Base-by-base conservation (phyloP, 2,888 invertebrate genomes). In the Argyresthia goedartella region DNA sequence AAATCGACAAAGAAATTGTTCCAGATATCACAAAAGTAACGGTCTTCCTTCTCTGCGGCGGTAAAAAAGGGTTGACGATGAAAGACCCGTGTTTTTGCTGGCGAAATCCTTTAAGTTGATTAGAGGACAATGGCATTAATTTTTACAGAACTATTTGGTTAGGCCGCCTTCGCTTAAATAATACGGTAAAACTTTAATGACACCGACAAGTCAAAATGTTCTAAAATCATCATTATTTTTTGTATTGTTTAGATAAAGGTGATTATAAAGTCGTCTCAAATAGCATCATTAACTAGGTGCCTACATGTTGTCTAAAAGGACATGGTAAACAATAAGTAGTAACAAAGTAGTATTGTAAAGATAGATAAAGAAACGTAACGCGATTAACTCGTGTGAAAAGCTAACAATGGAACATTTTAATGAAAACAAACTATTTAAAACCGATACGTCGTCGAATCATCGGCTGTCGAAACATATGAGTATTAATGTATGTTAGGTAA, bases 41-140 rank as follows among this genome's bases (percentile, higher is more conserved):
- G 78, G 82, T 69, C 71, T 63, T 54, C 56, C 53, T 49, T 57
- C 54, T 60, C 58, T 59, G 56, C 57, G 54, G 59, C 55, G 55
- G 65, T 72, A 78, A 81, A 81, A 82, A 82, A 80, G 81, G 80
- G 81, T 81, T 80, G 60, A 53, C 58, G 63, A 62, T 66, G 66
- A 69, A 73, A 71, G 65, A 66, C 54, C 62, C 58, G 60, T 55
- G 63, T 65, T 75, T 79, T 80, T 33, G 42, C 16, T 78, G 74
- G 55, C 56, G 56, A 71, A 78, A 76, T 76, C 76, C 67, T 79
- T 80, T 80, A 76, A 69, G 67, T 74, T 77, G 74, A 82, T 81
- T 81, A 78, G 77, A 76, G 71, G 63, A 80, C 78, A 81, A 81
- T 73, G 62, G 76, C 52, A 71, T 80, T 73, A 76, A 78, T 71